Percentiles rank a stretch among this genome's conserved stretches.
These are phyloP conservation scores for Trichopoda pennipes DNA, from an alignment of 2,888 invertebrate species.

Conservation along the genomic window DNA sequence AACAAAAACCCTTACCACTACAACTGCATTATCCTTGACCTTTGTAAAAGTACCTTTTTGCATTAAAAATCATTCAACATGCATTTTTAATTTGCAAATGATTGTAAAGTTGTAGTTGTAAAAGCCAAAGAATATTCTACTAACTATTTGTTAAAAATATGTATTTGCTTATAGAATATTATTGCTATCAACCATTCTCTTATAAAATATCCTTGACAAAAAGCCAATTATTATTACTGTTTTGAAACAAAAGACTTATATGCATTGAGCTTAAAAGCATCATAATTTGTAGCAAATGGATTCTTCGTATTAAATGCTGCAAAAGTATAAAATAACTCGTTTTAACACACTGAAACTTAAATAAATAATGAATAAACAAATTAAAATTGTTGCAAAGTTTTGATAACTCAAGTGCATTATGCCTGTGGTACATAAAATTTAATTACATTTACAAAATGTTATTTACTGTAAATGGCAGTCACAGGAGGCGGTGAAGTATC, in stretches of 20 bases:
- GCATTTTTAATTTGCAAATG: constrained; percentile 18
- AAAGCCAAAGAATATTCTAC: background rate
- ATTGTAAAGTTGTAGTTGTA: background rate
- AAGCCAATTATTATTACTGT: constrained; percentile 68
- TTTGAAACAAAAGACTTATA: constrained; percentile 51
- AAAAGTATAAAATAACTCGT: background rate
- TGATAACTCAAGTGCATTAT: background rate
- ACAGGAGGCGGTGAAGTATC: background rate
- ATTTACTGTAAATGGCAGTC: background rate
- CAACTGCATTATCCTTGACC: constrained; percentile 49
- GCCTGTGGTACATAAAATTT: constrained; percentile 11
- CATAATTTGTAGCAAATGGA: constrained; percentile 38
- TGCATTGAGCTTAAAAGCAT: constrained; percentile 23
- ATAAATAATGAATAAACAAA: background rate
- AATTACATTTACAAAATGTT: background rate
- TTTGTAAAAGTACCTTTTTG: constrained; percentile 18
- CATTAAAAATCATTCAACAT: constrained; percentile 2
- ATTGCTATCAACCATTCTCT: constrained; percentile 36
- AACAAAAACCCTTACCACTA: background rate
- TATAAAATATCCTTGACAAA: constrained; percentile 59
- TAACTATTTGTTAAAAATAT: constrained; percentile 26
- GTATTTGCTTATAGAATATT: no score
- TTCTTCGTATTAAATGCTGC: background rate
- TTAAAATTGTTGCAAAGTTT: background rate
- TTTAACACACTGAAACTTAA: background rate